Evolutionary conservation across 2,888 invertebrate genomes (phyloP).

Genomic region (Coremacera marginata): DNA sequence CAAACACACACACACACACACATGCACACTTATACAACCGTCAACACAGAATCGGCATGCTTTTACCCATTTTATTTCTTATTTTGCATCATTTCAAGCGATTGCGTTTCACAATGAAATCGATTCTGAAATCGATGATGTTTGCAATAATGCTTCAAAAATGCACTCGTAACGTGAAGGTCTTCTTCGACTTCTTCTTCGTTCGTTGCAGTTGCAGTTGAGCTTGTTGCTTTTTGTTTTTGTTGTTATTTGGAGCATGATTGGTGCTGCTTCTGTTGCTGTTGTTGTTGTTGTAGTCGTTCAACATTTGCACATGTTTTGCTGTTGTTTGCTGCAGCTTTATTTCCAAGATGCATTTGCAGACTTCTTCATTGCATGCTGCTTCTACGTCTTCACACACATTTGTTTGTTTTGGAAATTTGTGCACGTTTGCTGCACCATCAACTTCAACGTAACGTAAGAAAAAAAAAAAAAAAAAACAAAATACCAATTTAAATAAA

Average conservation of each 20-base stretch:
- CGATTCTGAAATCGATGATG: slow-evolving; percentile 13
- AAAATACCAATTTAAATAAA: not conserved
- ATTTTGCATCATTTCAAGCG: slow-evolving; percentile 8
- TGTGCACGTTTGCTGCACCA: slow-evolving; percentile 32
- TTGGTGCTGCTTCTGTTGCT: not conserved
- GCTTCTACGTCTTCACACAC: no score
- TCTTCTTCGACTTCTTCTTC: no score
- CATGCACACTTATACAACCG: no score
- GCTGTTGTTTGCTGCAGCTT: slow-evolving; percentile 6
- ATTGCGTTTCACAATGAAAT: not conserved
- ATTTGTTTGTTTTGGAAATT: not conserved
- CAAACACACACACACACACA: no score
- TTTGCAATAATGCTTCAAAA: slow-evolving; percentile 12
- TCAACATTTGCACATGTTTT: slow-evolving; percentile 33
- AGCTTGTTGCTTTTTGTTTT: not conserved
- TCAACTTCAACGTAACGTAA: slow-evolving; percentile 18
- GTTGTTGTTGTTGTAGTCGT: slow-evolving; percentile 28
- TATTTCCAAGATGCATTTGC: slow-evolving; percentile 36
- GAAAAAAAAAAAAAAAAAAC: not conserved
- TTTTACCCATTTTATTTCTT: not conserved
- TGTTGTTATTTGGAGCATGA: not conserved
- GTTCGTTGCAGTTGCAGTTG: no score
- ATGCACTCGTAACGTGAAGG: not conserved
- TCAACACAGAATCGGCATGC: not conserved
- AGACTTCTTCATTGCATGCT: slow-evolving; percentile 35